Conservation (phyloP, 1,140 invertebrate species). For the Littorina saxatilis region DNA sequence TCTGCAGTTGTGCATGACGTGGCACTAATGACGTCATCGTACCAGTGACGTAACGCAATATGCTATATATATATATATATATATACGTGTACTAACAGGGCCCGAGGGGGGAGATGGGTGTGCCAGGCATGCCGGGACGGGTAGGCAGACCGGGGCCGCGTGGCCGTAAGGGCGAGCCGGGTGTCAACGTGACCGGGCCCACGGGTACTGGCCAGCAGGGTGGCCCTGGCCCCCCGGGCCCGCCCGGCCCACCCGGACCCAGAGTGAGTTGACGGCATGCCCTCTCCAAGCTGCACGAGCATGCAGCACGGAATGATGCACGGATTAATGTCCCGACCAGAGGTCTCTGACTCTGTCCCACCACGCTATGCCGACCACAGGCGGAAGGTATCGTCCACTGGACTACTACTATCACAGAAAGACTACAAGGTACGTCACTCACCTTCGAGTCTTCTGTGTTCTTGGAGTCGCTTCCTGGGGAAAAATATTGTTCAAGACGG, state of each 20-base stretch:
- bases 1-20: constrained; percentile 18
- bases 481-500: too few species aligned
- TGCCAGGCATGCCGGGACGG: constrained; percentile 39
- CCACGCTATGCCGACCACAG: too few species aligned
- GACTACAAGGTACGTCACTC: too few species aligned
- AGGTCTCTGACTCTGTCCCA: too few species aligned
- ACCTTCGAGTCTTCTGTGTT: too few species aligned
- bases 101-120: constrained; percentile 42
- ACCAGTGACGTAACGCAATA: not conserved
- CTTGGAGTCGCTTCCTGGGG: too few species aligned
- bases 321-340: too few species aligned
- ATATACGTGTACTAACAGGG: constrained; percentile 40
- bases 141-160: constrained; percentile 37
- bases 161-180: constrained; percentile 39
- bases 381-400: too few species aligned
- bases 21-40: not conserved
- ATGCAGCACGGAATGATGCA: too few species aligned
- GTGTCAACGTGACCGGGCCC: constrained; percentile 7
- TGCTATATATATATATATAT: too few species aligned
- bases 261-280: constrained; percentile 25
- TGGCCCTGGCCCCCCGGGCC: constrained; percentile 42
- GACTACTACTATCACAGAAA: too few species aligned
- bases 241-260: constrained; percentile 34
- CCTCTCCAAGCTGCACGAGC: too few species aligned
- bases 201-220: constrained; percentile 31